A percentile compares a stretch with the other conserved stretches of the same genome.
Conservation (phyloP, 2,113 vertebrate species). For the Irena cyanogastra region DNA sequence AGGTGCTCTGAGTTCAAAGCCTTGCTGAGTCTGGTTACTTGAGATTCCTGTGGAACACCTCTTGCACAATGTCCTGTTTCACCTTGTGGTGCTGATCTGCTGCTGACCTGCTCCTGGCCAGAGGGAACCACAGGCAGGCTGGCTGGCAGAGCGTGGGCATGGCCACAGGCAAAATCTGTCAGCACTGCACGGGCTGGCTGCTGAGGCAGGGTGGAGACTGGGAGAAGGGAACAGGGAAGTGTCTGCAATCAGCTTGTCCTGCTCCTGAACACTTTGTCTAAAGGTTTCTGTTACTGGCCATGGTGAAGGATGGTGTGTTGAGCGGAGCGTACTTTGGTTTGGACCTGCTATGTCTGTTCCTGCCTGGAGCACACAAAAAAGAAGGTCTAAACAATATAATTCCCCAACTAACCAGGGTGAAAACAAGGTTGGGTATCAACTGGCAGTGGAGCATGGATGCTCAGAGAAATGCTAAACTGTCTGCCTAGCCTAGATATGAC, state of each 20-base stretch:
- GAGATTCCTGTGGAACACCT: not conserved
- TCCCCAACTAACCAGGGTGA: not conserved
- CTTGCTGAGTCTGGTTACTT: not conserved
- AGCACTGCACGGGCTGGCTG: not conserved
- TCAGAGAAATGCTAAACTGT: not conserved
- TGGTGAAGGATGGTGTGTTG: not conserved
- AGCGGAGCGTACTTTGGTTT: not conserved
- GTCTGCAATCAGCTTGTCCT: not conserved
- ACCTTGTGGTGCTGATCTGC: not conserved
- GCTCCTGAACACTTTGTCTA: not conserved
- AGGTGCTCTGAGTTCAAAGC: not conserved
- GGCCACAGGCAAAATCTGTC: not conserved
- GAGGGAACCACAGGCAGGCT: not conserved
- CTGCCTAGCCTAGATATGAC: not conserved
- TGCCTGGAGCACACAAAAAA: not conserved
- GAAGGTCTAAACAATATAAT: not conserved
- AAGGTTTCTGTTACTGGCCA: not conserved
- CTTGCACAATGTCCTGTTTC: not conserved
- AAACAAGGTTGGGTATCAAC: not conserved
- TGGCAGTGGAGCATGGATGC: not conserved
- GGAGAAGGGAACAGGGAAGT: not conserved
- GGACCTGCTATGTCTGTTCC: not conserved
- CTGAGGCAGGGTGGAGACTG: not conserved
- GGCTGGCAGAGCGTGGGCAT: not conserved
- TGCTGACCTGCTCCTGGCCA: not conserved